Conservation (phyloP, 92 coral and sea anemone species). For the Parazoanthus atlanticus region DNA sequence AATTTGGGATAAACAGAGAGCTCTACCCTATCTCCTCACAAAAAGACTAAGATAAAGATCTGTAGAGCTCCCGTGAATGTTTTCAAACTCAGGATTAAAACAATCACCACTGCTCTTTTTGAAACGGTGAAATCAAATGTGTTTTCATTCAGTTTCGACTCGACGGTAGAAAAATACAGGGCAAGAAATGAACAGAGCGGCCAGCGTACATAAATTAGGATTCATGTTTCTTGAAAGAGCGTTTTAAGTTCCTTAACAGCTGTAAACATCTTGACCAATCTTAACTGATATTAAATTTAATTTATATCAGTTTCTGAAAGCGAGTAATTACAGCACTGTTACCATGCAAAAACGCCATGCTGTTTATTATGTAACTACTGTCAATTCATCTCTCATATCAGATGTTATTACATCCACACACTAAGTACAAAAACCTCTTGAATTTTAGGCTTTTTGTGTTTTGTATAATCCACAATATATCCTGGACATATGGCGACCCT, state of each 20-base stretch:
- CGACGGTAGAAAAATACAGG: background rate
- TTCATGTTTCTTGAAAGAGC: conserved; percentile 22
- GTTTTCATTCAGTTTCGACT: background rate
- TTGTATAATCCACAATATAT: background rate
- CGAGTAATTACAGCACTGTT: conserved; percentile 55
- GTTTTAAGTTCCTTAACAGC: conserved; percentile 55
- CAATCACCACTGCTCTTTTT: conserved; percentile 15
- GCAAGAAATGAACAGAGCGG: background rate
- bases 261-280: conserved; percentile 75
- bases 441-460: background rate
- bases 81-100: conserved; percentile 4
- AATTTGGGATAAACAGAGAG: background rate
- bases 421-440: background rate
- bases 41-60: background rate
- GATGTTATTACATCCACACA: conserved; percentile 16
- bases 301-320: conserved; percentile 72
- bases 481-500: conserved; percentile 1
- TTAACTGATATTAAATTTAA: conserved; percentile 74
- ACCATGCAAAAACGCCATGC: conserved; percentile 62
- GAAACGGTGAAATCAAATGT: background rate
- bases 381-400: conserved; percentile 23
- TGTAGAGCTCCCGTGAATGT: background rate
- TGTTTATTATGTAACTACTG: conserved; percentile 52
- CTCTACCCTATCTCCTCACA: background rate
- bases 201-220: background rate